Evolutionary conservation across 2,888 invertebrate species (phyloP), one percentile per base, ranked within the genome.

Genomic region (Drosophila bunnanda): DNA sequence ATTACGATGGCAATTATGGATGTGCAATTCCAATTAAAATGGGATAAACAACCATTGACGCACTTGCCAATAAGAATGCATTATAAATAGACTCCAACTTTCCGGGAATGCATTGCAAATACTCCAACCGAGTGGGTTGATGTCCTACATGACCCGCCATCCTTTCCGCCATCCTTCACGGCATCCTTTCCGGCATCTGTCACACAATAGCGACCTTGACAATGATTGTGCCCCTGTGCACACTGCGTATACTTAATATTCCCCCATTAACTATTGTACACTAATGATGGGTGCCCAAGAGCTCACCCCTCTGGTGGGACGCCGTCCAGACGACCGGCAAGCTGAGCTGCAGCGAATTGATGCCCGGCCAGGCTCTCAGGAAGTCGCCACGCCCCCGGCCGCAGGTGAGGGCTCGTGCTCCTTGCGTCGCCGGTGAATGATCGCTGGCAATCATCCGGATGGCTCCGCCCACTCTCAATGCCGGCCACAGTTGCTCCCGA

Each of bases 291-390:
- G 57, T 17, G 13, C 9, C 4, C 12, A 10, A 8, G 25, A 6
- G 22, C 59, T 34, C 28, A 32, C 50, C 38, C 10, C 92, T 91
- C 6, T 95, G 90, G 0, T 94, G 93, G 13, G 91, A 85, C 41
- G 92, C 92, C 0, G 95, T 96, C 96, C 96, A 96, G 69, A 96
- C 94, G 55, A 96, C 85, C 0, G 96, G 93, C 36, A 96, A 89
- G 43, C 95, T 95, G 89, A 96, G 95, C 89, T 96, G 96, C 28
- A 96, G 92, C 0, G 96, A 95, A 1, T 95, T 94, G 69, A 96
- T 95, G 52, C 96, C 96, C 34, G 95, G 95, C 95, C 95, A 96
- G 32, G 96, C 95, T 77, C 94, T 93, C 67, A 95, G 87, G 83
- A 95, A 96, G 82, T 95, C 93, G 32, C 94, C 94, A 52, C 93